Evolutionary conservation across 2,888 invertebrate genomes (phyloP).

Genomic region (Tipula lateralis): DNA sequence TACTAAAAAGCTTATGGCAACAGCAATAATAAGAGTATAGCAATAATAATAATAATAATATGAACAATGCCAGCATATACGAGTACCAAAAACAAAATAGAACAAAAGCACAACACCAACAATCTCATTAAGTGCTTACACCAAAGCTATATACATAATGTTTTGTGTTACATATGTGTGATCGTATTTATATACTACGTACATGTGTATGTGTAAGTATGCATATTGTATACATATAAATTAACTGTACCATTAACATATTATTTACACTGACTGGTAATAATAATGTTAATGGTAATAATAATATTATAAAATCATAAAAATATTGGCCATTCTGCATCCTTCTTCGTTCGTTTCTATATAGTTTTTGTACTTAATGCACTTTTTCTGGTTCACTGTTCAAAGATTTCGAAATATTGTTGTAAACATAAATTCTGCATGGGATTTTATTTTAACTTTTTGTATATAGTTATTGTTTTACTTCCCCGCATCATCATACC

Average conservation of each 20-base stretch:
- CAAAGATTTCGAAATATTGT: not conserved
- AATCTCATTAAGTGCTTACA: not conserved
- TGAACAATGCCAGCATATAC: not conserved
- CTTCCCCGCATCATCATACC: not conserved
- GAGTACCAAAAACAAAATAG: not conserved
- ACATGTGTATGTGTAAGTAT: not conserved
- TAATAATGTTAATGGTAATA: not conserved
- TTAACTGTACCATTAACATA: not conserved
- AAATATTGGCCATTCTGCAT: constrained; percentile 19
- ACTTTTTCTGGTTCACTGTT: not conserved
- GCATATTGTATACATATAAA: not conserved
- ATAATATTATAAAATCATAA: constrained; percentile 9
- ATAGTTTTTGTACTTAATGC: not conserved
- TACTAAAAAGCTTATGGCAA: not conserved
- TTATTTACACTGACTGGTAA: constrained; percentile 13
- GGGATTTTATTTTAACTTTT: not conserved
- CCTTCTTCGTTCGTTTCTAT: not conserved
- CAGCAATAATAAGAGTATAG: not conserved
- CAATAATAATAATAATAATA: not conserved
- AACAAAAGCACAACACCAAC: constrained; percentile 1
- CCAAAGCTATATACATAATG: not conserved
- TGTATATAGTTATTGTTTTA: not conserved
- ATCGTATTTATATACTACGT: not conserved
- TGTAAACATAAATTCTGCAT: not conserved
- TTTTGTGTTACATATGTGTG: not conserved